These are phyloP conservation scores for Falco punctatus DNA, from an alignment of 2,113 vertebrate genomes.

Conservation along the genomic window DNA sequence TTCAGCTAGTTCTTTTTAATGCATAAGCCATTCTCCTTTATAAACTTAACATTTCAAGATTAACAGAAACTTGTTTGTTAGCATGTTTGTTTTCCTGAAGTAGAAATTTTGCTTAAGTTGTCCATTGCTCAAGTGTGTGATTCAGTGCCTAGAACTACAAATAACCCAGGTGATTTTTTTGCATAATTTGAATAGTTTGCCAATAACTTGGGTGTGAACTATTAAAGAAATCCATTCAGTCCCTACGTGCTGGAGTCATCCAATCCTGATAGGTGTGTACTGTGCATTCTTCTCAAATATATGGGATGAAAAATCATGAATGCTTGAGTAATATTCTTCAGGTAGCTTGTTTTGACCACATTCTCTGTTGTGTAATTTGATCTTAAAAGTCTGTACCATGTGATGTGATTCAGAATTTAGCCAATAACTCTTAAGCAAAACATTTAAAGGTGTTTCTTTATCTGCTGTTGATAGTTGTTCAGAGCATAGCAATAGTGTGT, in stretches of 20 bases:
- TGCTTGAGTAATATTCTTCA: background rate
- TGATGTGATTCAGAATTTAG: background rate
- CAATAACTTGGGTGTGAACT: slow-evolving; percentile 14
- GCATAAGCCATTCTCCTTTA: background rate
- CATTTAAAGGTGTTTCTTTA: background rate
- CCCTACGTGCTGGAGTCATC: background rate
- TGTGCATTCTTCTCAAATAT: background rate
- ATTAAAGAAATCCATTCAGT: background rate
- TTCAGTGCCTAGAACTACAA: background rate
- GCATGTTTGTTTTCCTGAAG: background rate
- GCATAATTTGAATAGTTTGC: background rate
- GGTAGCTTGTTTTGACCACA: background rate
- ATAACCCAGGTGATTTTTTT: background rate
- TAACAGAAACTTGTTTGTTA: background rate
- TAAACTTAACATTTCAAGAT: background rate
- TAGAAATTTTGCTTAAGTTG: background rate
- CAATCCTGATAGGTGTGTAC: background rate
- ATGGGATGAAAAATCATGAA: background rate
- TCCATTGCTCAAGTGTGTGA: background rate
- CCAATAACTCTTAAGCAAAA: background rate
- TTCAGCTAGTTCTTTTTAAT: background rate
- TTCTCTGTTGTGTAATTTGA: background rate
- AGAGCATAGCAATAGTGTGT: background rate
- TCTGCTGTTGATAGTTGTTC: background rate
- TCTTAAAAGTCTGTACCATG: background rate